These are phyloP conservation scores for Pycnonotus jocosus DNA, from an alignment of 2,113 vertebrate species.

Conservation along the genomic window DNA sequence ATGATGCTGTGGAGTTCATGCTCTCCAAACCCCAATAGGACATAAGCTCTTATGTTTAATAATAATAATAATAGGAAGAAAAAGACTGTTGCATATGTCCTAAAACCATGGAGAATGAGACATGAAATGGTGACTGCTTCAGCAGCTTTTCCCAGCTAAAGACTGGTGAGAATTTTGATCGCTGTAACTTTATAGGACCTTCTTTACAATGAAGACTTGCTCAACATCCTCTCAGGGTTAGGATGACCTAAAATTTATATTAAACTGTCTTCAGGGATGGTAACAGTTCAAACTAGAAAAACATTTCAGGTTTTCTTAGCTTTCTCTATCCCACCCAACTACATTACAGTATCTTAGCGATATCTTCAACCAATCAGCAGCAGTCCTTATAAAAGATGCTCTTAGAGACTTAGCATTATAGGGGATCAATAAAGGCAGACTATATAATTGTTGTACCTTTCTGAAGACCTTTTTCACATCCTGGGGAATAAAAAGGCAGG, in stretches of 20 bases:
- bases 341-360: rapidly evolving
- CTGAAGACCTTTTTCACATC: background rate
- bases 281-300: background rate
- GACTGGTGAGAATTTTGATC: background rate
- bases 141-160: background rate
- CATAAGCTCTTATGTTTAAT: background rate
- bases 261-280: background rate
- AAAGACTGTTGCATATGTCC: rapidly evolving
- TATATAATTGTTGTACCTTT: background rate
- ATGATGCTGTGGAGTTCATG: background rate
- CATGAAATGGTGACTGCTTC: background rate
- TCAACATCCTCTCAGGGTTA: background rate
- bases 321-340: background rate
- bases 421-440: background rate
- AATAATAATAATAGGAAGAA: background rate
- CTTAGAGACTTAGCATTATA: background rate
- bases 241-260: background rate
- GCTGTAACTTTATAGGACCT: background rate
- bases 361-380: background rate
- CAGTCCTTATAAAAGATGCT: background rate
- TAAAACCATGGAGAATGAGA: background rate
- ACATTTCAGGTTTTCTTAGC: background rate
- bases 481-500: background rate
- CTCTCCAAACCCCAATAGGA: background rate
- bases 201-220: background rate